phyloP scores from a whole-genome alignment of 2,113 vertebrate species.

The Halichoeres trimaculatus region DNA sequence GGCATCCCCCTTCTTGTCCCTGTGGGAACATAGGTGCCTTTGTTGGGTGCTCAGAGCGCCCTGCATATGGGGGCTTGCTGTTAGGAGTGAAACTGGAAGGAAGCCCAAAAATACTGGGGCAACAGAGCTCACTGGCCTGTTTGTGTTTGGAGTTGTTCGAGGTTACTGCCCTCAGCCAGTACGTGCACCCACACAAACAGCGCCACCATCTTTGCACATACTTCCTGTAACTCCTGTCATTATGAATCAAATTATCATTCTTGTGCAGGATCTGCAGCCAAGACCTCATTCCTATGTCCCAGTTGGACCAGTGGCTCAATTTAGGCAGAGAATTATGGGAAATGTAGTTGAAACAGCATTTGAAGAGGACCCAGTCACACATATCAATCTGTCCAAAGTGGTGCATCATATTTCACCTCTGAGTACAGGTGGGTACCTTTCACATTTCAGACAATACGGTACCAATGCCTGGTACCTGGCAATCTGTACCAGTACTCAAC shows the following conservation, averaged over 20 bases:
- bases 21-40: slow-evolving; percentile 85
- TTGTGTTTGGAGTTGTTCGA: slow-evolving; percentile 15
- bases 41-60: slow-evolving; percentile 72
- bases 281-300: slow-evolving; percentile 47
- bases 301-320: slow-evolving; percentile 12
- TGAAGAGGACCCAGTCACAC: too few relatives aligned
- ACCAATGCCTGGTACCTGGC: too few relatives aligned
- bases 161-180: slow-evolving; percentile 27
- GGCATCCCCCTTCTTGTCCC: slow-evolving; percentile 66
- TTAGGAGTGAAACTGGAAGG: slow-evolving; percentile 74
- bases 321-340: slow-evolving; percentile 35
- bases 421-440: too few relatives aligned
- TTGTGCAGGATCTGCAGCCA: slow-evolving; percentile 37
- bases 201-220: slow-evolving; percentile 7
- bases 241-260: slow-evolving; percentile 69
- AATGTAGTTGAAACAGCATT: slow-evolving; percentile 20
- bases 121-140: slow-evolving; percentile 46
- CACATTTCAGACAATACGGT: too few relatives aligned
- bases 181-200: slow-evolving; percentile 26
- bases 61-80: slow-evolving; percentile 49
- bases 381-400: too few relatives aligned
- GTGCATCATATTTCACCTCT: too few relatives aligned
- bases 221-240: slow-evolving; percentile 21
- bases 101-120: slow-evolving; percentile 79
- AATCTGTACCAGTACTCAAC: too few relatives aligned